phyloP scores from a whole-genome alignment of 2,888 invertebrate genomes.

The Neuroscelio doddi region DNA sequence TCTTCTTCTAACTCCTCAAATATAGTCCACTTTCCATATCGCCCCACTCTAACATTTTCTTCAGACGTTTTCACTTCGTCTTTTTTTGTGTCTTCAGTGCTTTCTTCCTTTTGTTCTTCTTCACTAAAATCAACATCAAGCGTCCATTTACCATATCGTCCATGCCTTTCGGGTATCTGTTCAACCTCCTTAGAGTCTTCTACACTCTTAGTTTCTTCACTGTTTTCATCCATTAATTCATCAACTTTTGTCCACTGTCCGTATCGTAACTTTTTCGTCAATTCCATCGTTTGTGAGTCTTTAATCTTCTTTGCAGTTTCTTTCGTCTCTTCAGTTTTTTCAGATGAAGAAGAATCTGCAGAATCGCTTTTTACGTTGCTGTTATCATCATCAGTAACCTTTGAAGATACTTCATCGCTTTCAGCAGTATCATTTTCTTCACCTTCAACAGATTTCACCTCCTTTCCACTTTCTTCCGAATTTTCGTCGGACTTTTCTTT shows the following conservation, averaged over 20 bases:
- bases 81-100: conserved; percentile 9
- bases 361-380: neutral
- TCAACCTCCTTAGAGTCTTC: neutral
- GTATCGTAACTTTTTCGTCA: conserved; percentile 22
- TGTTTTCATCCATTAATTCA: conserved; percentile 12
- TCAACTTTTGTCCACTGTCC: conserved; percentile 25
- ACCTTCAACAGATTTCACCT: conserved; percentile 51
- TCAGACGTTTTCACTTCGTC: conserved; percentile 33
- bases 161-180: conserved; percentile 5
- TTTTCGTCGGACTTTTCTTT: conserved; percentile 59
- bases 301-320: neutral
- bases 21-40: conserved; percentile 38
- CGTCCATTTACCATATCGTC: conserved; percentile 23
- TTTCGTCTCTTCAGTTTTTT: conserved; percentile 7
- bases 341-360: neutral
- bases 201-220: conserved; percentile 1
- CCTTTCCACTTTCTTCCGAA: conserved; percentile 67
- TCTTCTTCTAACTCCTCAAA: conserved; percentile 24
- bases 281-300: no score
- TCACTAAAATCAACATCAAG: conserved; percentile 22
- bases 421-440: conserved; percentile 33
- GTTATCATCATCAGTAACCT: conserved; percentile 63
- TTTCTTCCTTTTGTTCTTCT: conserved; percentile 10
- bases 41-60: conserved; percentile 24
- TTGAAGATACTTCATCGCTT: conserved; percentile 72